Evolutionary conservation across 1,140 invertebrate genomes (phyloP).

Genomic region (Trachelipus rathkii): DNA sequence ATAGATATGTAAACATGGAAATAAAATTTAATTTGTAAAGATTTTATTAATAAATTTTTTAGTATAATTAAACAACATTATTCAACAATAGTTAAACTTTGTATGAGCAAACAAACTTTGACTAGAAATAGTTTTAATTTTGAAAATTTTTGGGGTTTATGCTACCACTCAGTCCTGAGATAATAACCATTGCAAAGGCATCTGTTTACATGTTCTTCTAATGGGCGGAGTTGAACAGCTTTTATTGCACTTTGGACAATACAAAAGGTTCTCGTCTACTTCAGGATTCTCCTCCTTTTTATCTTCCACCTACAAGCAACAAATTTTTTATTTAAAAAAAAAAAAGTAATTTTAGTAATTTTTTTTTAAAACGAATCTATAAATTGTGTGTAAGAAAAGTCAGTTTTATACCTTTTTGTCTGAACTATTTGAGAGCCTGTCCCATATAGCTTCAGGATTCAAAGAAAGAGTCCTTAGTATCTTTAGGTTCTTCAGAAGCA

Average conservation of each 20-base stretch:
- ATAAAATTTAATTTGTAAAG: too few relatives aligned
- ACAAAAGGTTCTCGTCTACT: constrained; percentile 43
- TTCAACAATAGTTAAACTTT: too few relatives aligned
- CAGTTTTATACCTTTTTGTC: constrained; percentile 34
- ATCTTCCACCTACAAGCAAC: constrained; percentile 29
- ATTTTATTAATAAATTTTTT: too few relatives aligned
- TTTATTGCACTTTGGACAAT: constrained; percentile 47
- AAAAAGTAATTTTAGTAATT: too few relatives aligned
- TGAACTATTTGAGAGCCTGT: constrained; percentile 31
- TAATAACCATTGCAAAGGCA: constrained; percentile 42
- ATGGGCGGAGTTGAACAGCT: constrained; percentile 45
- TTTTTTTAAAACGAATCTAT: too few relatives aligned
- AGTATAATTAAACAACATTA: too few relatives aligned
- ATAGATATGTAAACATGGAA: too few relatives aligned
- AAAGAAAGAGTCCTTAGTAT: neutral
- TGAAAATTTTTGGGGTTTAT: constrained; percentile 34
- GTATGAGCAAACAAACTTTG: too few relatives aligned
- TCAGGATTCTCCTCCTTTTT: constrained; percentile 39
- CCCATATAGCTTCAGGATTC: constrained; percentile 33
- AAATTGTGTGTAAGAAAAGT: too few relatives aligned
- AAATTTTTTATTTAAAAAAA: too few relatives aligned
- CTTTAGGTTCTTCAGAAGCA: constrained; percentile 11
- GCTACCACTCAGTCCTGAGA: constrained; percentile 35
- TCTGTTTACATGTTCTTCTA: constrained; percentile 45
- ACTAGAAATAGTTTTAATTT: too few relatives aligned